phyloP scores from a whole-genome alignment of 1,140 invertebrate species.

The Tetramorium parvispinum region DNA sequence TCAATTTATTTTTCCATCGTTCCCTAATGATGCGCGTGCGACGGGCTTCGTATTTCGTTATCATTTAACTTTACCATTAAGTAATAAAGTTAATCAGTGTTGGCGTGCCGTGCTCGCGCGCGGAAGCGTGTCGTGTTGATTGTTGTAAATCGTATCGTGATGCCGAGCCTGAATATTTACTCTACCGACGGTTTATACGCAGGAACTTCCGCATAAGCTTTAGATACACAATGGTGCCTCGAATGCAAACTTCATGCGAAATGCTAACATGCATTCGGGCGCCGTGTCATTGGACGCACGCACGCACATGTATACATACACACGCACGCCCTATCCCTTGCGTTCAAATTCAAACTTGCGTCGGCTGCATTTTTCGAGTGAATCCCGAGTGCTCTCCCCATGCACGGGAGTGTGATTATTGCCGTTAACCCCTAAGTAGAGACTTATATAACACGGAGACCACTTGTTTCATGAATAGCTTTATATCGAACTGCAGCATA shows the following conservation, averaged over 20 bases:
- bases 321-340: neutral
- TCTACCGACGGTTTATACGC: constrained; percentile 44
- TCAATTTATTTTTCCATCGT: constrained; percentile 16
- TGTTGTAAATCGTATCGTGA: constrained; percentile 58
- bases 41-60: constrained; percentile 26
- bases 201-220: constrained; percentile 49
- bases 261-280: constrained; percentile 36
- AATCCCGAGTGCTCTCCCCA: neutral
- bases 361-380: constrained; percentile 46
- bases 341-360: constrained; percentile 42
- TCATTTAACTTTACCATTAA: constrained; percentile 32
- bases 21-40: constrained; percentile 15
- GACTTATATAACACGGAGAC: neutral
- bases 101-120: neutral
- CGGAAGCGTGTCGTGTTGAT: constrained; percentile 25
- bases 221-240: constrained; percentile 55
- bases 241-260: constrained; percentile 55
- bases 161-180: constrained; percentile 53
- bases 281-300: constrained; percentile 19
- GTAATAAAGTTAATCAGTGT: constrained; percentile 51
- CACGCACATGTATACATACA: neutral
- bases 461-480: constrained; percentile 9
- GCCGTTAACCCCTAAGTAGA: constrained; percentile 34
- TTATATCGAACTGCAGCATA: neutral
- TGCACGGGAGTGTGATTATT: constrained; percentile 36